These are phyloP conservation scores for Eubasilissa regina DNA, from an alignment of 1,140 invertebrate species.

Conservation along the genomic window DNA sequence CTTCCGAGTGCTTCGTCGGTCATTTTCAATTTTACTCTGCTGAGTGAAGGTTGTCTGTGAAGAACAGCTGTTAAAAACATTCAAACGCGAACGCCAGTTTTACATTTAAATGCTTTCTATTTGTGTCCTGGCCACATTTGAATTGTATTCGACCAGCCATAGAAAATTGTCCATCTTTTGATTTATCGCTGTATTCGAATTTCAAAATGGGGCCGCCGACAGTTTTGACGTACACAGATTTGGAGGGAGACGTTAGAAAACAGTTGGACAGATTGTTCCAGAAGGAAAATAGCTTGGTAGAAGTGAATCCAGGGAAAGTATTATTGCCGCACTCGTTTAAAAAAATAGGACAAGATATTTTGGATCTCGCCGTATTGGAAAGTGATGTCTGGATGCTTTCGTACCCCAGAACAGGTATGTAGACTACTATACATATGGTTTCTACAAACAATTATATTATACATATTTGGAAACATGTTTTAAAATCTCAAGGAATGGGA, in stretches of 20 bases:
- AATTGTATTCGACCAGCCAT: background rate
- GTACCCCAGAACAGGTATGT: slow-evolving; percentile 83
- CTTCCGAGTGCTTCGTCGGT: background rate
- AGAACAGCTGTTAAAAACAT: background rate
- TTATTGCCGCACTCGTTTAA: slow-evolving; percentile 79
- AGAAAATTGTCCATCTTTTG: background rate
- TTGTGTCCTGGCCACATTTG: background rate
- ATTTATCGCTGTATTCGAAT: slow-evolving; percentile 17
- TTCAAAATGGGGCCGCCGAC: slow-evolving; percentile 63
- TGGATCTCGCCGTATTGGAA: slow-evolving; percentile 77
- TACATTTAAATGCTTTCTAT: background rate
- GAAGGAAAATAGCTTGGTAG: slow-evolving; percentile 78
- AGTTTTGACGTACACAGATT: slow-evolving; percentile 73
- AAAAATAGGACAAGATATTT: slow-evolving; percentile 78
- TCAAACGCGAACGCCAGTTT: background rate
- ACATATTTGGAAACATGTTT: too few species aligned
- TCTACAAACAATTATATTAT: too few species aligned
- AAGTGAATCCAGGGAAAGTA: slow-evolving; percentile 79
- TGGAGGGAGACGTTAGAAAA: slow-evolving; percentile 75
- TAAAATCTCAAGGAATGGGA: too few species aligned
- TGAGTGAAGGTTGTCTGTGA: background rate
- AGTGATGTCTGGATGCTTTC: slow-evolving; percentile 88
- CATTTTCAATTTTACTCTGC: slow-evolving; percentile 26
- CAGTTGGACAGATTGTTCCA: slow-evolving; percentile 79
- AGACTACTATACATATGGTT: background rate